Base-by-base conservation (phyloP, 1,140 invertebrate genomes). In the Papilio machaon region DNA sequence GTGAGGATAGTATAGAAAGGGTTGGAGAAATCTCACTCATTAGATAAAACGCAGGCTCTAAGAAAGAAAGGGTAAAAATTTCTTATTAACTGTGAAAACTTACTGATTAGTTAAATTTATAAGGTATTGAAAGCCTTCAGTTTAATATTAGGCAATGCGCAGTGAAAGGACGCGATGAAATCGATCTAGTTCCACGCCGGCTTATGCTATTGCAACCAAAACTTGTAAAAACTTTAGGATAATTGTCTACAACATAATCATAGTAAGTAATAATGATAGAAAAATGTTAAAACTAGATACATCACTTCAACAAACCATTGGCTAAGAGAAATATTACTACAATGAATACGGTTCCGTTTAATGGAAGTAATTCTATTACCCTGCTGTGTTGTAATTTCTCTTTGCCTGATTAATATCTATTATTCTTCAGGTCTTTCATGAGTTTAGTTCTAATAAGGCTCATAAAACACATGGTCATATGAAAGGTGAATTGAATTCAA, bases 91-190 rank as follows among this genome's bases (percentile, higher is more conserved):
- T 38, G 0, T 15, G 2, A 38, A 70, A 70, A 35, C 30, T 49
- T 15, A 49, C 11, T 80, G 46, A n/a, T 58, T 73, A 38, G 43
- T 47, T 54, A 30, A 73, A 43, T 60, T 67, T 47, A 54, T 43
- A 75, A 54, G 23, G 80, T 35, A 79, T 73, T 79, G 23, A 79
- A 76, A 46, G 77, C 52, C 82, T 46, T 60, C 54, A 70, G 64
- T 47, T 30, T 23, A 64, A 47, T 17, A 81, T 85, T 85, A 79
- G 67, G 82, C 84, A 85, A 85, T 38, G 43, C 19, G 73, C 81
- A 81, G 84, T 83, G 84, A 85, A 85, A 83, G 84, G 84, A 85
- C 79, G 76, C 80, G 79, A 80, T 82, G 84, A 83, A 83, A 85
- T 82, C 77, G 82, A 85, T 85, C 81, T 82, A 52, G 77, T 80